A percentile compares a stretch with the other conserved stretches of the same genome.
These are phyloP conservation scores for Zoanthus sociatus DNA, from an alignment of 92 coral and sea anemone genomes.

Conservation along the genomic window DNA sequence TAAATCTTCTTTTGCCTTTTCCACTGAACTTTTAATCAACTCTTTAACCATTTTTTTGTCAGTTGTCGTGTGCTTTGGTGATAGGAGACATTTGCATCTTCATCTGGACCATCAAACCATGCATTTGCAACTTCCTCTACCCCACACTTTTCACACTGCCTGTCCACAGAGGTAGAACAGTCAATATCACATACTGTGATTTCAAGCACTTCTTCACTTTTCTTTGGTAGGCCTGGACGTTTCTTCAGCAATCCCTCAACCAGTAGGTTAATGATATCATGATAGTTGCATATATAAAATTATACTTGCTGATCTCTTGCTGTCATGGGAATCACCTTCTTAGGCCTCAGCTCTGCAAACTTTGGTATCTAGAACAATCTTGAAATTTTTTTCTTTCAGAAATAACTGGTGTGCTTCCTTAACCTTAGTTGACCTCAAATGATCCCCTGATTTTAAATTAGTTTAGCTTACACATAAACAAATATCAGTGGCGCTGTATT, in stretches of 20 bases:
- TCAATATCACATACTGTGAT: conserved; percentile 63
- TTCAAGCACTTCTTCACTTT: conserved; percentile 60
- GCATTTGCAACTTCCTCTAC: too few relatives aligned
- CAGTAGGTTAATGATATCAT: conserved; percentile 63
- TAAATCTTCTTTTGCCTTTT: conserved; percentile 6
- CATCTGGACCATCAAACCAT: too few relatives aligned
- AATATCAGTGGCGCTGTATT: too few relatives aligned
- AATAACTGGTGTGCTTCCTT: conserved; percentile 1
- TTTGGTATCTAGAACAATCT: background rate
- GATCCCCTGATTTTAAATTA: too few relatives aligned
- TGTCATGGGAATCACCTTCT: conserved; percentile 49
- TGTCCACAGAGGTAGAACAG: conserved; percentile 2
- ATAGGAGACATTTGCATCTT: too few relatives aligned
- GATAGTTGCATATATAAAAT: conserved; percentile 50
- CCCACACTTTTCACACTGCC: too few relatives aligned
- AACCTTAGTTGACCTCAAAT: too few relatives aligned
- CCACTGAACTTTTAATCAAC: conserved; percentile 2
- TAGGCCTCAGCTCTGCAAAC: conserved; percentile 52
- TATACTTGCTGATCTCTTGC: conserved; percentile 54
- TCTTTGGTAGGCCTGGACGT: conserved; percentile 25
- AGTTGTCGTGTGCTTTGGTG: too few relatives aligned
- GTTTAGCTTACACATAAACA: too few relatives aligned
- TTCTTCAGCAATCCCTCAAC: conserved; percentile 51
- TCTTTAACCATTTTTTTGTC: background rate
- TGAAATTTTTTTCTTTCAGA: background rate